phyloP scores from a whole-genome alignment of 2,797 vertebrate genomes.

The Sorex maritimensis region DNA sequence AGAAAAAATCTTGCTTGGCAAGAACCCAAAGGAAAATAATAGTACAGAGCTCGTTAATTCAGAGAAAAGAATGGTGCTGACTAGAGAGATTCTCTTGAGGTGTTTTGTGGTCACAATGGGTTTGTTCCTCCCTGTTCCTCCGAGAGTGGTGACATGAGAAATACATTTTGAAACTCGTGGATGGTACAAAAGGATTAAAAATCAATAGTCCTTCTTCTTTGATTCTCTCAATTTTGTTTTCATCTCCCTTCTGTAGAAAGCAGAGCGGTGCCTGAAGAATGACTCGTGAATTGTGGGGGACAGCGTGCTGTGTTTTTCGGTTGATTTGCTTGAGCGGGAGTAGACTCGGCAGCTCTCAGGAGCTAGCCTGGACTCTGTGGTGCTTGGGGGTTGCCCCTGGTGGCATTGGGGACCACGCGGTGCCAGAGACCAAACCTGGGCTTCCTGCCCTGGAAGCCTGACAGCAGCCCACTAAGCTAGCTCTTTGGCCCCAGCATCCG shows the following conservation, averaged over 20 bases:
- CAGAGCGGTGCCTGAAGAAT: not conserved
- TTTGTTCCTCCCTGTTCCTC: slow-evolving; percentile 63
- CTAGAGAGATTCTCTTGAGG: slow-evolving; percentile 68
- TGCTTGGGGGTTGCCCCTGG: too few relatives aligned
- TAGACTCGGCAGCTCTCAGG: too few relatives aligned
- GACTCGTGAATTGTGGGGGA: not conserved
- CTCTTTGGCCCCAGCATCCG: too few relatives aligned
- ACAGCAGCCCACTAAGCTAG: too few relatives aligned
- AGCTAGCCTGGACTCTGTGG: too few relatives aligned
- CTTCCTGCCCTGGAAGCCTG: too few relatives aligned
- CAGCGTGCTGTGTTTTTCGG: too few relatives aligned
- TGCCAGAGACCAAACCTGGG: too few relatives aligned
- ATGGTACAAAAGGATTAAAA: slow-evolving; percentile 81
- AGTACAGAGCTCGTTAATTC: slow-evolving; percentile 67
- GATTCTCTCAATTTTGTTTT: slow-evolving; percentile 79
- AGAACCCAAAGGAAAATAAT: slow-evolving; percentile 70
- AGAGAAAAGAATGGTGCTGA: slow-evolving; percentile 64
- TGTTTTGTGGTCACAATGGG: not conserved
- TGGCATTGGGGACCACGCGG: too few relatives aligned
- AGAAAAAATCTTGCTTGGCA: slow-evolving; percentile 56
- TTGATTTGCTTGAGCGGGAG: too few relatives aligned
- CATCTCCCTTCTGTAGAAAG: slow-evolving; percentile 47
- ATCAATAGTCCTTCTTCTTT: slow-evolving; percentile 83
- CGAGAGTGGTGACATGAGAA: slow-evolving; percentile 64
- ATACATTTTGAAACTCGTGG: slow-evolving; percentile 77